These are phyloP conservation scores for Theonella swinhoei DNA, from an alignment of 37 sponge, comb jelly and placozoan species.

Conservation along the genomic window DNA sequence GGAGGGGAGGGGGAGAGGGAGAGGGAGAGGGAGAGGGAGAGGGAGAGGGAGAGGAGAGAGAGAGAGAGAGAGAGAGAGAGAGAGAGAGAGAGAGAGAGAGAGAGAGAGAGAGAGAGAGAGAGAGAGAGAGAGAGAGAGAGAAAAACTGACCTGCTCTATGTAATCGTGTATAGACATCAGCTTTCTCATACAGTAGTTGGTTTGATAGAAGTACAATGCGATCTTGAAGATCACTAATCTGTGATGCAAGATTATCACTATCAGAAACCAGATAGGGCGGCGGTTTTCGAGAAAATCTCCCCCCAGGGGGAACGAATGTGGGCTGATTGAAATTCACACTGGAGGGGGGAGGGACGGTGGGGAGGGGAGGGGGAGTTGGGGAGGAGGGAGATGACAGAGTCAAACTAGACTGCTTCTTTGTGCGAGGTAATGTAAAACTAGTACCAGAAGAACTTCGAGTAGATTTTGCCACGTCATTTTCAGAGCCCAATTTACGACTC, in stretches of 20 bases:
- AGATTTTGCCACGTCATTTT: too few species aligned
- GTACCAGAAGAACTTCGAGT: neutral
- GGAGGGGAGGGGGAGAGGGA: neutral
- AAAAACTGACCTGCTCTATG: neutral
- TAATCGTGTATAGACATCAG: conserved; percentile 20
- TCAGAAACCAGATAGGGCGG: neutral
- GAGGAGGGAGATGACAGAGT: neutral
- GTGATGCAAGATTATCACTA: neutral
- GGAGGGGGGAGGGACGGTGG: neutral
- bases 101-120: neutral
- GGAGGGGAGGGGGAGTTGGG: neutral
- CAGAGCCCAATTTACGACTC: neutral
- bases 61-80: neutral
- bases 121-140: neutral
- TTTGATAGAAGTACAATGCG: conserved; percentile 14
- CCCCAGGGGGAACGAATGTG: conserved; percentile 6
- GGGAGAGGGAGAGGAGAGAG: neutral
- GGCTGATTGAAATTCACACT: conserved; percentile 7
- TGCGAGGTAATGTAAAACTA: neutral
- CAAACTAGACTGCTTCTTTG: neutral
- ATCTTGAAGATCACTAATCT: conserved; percentile 31
- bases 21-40: neutral
- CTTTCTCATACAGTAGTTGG: conserved; percentile 36
- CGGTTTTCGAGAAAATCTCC: neutral
- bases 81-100: neutral